These are phyloP conservation scores for Diplodus puntazzo DNA, from an alignment of 2,797 vertebrate genomes.

Conservation along the genomic window DNA sequence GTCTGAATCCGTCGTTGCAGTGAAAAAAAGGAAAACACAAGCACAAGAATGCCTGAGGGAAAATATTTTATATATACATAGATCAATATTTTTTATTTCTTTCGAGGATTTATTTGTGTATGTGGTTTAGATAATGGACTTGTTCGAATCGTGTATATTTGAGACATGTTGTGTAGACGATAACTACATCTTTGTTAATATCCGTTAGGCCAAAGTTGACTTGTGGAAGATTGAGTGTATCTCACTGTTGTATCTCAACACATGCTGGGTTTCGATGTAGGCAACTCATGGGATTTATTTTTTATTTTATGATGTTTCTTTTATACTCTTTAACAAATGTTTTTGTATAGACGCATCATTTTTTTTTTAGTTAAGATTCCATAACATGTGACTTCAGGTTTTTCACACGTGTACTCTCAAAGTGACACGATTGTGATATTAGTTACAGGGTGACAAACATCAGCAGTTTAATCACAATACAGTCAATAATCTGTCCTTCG, in stretches of 20 bases:
- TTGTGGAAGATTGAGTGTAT: conserved; percentile 18
- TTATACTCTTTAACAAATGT: conserved; percentile 65
- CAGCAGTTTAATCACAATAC: neutral
- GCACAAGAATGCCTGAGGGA: conserved; percentile 59
- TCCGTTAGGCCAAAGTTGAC: conserved; percentile 64
- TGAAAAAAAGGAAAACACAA: conserved; percentile 26
- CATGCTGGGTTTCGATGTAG: conserved; percentile 59
- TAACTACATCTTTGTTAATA: conserved; percentile 18
- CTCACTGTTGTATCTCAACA: conserved; percentile 3
- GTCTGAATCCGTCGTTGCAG: conserved; percentile 12
- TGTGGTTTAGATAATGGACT: conserved; percentile 41
- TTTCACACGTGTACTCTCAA: conserved; percentile 5
- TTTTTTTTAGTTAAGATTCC: conserved; percentile 55
- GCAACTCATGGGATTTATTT: conserved; percentile 28
- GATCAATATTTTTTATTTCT: conserved; percentile 45
- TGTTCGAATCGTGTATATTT: conserved; percentile 48
- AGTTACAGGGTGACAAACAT: neutral
- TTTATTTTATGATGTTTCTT: conserved; percentile 66
- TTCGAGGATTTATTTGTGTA: conserved; percentile 38
- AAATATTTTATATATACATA: conserved; percentile 47
- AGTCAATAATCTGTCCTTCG: neutral
- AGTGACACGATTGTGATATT: neutral
- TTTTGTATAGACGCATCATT: conserved; percentile 68
- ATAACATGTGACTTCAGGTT: conserved; percentile 5
- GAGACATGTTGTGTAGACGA: conserved; percentile 45